These are phyloP conservation scores for Drosophila baimaii DNA, from an alignment of 1,140 invertebrate genomes.

Conservation along the genomic window DNA sequence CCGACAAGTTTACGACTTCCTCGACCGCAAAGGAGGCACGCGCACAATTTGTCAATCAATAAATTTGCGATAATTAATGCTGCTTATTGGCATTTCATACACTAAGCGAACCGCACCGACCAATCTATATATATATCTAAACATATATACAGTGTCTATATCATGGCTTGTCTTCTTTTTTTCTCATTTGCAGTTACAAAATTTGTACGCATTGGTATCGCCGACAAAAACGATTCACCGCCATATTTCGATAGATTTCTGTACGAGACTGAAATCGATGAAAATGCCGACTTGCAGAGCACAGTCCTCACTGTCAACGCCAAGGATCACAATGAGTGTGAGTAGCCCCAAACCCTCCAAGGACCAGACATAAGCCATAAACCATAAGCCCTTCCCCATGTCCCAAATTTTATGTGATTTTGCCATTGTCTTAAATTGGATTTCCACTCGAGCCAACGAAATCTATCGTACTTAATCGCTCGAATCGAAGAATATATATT, in stretches of 20 bases:
- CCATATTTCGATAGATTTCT: conserved; percentile 89
- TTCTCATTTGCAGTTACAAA: conserved; percentile 85
- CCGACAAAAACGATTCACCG: conserved; percentile 89
- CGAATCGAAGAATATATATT: conserved; percentile 35
- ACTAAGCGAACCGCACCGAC: conserved; percentile 43
- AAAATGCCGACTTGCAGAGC: conserved; percentile 89
- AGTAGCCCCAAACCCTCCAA: conserved; percentile 61
- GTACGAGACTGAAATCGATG: conserved; percentile 89
- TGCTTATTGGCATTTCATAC: conserved; percentile 77
- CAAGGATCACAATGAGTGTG: conserved; percentile 89
- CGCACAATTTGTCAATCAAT: conserved; percentile 81
- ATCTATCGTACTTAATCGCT: conserved; percentile 27
- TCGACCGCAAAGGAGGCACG: conserved; percentile 56
- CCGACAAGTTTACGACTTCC: conserved; percentile 64
- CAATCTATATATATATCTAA: conserved; percentile 38
- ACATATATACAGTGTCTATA: conserved; percentile 35
- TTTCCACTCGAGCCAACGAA: conserved; percentile 18
- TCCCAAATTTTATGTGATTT: conserved; percentile 47
- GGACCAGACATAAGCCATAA: conserved; percentile 34
- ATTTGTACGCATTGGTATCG: conserved; percentile 85
- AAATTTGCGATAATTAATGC: conserved; percentile 81
- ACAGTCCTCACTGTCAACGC: conserved; percentile 89
- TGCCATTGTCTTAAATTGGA: conserved; percentile 30
- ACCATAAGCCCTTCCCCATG: conserved; percentile 7
- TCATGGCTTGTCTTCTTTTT: conserved; percentile 39